phyloP scores from a whole-genome alignment of 2,113 vertebrate species.

The Macroglossus sobrinus region DNA sequence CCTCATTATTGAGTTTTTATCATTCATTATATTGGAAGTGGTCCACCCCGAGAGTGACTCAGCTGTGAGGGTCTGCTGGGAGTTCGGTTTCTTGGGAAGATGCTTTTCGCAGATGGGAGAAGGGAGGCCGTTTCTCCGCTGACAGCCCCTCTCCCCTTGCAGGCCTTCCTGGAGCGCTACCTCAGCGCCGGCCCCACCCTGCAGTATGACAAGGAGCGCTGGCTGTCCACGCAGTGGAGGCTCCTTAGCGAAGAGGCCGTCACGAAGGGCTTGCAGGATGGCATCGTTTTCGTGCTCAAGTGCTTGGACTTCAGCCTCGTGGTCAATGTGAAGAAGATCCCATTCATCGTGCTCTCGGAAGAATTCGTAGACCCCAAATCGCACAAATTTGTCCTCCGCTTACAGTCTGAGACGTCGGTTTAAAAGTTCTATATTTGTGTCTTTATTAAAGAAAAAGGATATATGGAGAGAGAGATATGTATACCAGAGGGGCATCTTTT shows the following conservation, averaged over 20 bases:
- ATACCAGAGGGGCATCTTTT: slow-evolving; percentile 47
- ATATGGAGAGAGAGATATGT: not conserved
- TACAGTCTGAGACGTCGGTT: slow-evolving; percentile 87
- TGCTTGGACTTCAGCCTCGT: slow-evolving; percentile 88
- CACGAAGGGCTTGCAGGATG: slow-evolving; percentile 82
- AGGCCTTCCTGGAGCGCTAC: slow-evolving; percentile 89
- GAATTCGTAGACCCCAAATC: slow-evolving; percentile 88
- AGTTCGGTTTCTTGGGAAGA: not conserved
- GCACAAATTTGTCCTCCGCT: slow-evolving; percentile 85
- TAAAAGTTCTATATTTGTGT: slow-evolving; percentile 70
- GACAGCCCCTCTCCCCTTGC: not conserved
- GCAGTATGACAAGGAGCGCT: slow-evolving; percentile 84
- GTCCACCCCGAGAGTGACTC: not conserved
- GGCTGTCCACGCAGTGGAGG: slow-evolving; percentile 85
- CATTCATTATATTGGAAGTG: not conserved
- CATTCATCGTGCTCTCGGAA: slow-evolving; percentile 86
- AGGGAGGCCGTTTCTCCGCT: not conserved
- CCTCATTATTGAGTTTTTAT: not conserved
- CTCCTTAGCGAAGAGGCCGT: slow-evolving; percentile 86
- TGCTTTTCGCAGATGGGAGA: fast-evolving
- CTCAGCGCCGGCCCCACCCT: slow-evolving; percentile 83
- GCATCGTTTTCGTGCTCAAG: slow-evolving; percentile 83
- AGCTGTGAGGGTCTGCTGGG: not conserved
- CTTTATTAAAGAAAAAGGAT: slow-evolving; percentile 40
- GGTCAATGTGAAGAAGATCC: slow-evolving; percentile 87